These are phyloP conservation scores for Pristionchus exspectatus DNA, from an alignment of 2,888 invertebrate species.

Conservation along the genomic window DNA sequence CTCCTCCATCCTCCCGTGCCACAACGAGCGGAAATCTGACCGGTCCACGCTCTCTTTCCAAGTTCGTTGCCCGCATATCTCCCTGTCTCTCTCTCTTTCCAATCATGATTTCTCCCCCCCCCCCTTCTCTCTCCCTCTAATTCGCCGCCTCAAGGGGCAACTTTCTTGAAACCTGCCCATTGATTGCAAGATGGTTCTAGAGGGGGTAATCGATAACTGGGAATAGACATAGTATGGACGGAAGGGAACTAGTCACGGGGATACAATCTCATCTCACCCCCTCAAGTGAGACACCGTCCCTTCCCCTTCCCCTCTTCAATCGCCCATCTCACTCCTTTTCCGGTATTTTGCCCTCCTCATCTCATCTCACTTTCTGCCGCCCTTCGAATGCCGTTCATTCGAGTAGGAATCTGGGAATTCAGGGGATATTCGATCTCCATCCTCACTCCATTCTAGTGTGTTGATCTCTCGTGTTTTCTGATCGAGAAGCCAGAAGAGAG, in stretches of 20 bases:
- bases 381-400: background rate
- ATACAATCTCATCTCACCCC: constrained; percentile 34
- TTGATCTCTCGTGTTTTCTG: background rate
- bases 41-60: constrained; percentile 38
- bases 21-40: constrained; percentile 39
- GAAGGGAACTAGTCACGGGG: constrained; percentile 47
- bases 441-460: background rate
- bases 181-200: background rate
- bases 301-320: background rate
- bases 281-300: constrained; percentile 40
- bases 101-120: constrained; percentile 35
- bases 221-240: background rate
- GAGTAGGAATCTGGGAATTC: background rate
- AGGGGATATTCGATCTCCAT: constrained; percentile 1
- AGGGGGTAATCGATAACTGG: constrained; percentile 24
- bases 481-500: background rate
- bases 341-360: constrained; percentile 1
- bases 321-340: constrained; percentile 1
- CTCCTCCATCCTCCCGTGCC: background rate
- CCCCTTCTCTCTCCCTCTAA: background rate
- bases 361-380: background rate
- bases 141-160: constrained; percentile 1
- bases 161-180: constrained; percentile 29
- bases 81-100: constrained; percentile 28
- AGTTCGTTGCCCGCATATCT: background rate